These are phyloP conservation scores for Cyclargus thomasi DNA, from an alignment of 1,140 invertebrate species.

Conservation along the genomic window DNA sequence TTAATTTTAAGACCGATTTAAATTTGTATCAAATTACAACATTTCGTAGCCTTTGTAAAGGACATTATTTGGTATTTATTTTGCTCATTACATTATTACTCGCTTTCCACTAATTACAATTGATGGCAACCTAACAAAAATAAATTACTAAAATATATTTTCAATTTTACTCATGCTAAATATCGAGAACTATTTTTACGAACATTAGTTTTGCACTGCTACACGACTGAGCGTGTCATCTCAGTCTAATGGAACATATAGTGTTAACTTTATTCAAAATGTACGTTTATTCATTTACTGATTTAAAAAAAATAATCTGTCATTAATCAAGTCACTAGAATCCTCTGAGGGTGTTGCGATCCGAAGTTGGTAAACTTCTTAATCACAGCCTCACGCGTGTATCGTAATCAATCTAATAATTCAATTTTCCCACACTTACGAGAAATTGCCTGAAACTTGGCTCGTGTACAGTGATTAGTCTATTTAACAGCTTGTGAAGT, in stretches of 20 bases:
- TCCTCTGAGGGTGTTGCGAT: background rate
- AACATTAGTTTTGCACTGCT: too few relatives aligned
- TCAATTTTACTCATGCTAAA: too few relatives aligned
- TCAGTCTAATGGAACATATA: too few relatives aligned
- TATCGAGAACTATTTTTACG: too few relatives aligned
- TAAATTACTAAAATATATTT: background rate
- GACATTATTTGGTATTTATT: background rate
- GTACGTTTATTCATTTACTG: background rate
- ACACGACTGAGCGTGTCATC: too few relatives aligned
- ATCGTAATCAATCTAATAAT: slow-evolving; percentile 12
- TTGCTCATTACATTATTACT: background rate
- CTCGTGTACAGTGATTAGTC: slow-evolving; percentile 9
- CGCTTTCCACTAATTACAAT: background rate
- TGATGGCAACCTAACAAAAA: background rate
- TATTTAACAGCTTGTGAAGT: slow-evolving; percentile 5
- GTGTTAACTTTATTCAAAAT: too few relatives aligned
- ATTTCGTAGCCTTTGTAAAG: background rate
- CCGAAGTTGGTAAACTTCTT: background rate
- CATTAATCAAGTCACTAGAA: background rate
- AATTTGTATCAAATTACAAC: background rate
- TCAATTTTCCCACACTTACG: slow-evolving; percentile 9
- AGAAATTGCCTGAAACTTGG: background rate
- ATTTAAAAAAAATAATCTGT: background rate
- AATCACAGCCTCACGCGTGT: slow-evolving; percentile 5
- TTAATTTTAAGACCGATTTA: background rate